Conservation (phyloP, 2,113 vertebrate species). For the Ictidomys tridecemlineatus region DNA sequence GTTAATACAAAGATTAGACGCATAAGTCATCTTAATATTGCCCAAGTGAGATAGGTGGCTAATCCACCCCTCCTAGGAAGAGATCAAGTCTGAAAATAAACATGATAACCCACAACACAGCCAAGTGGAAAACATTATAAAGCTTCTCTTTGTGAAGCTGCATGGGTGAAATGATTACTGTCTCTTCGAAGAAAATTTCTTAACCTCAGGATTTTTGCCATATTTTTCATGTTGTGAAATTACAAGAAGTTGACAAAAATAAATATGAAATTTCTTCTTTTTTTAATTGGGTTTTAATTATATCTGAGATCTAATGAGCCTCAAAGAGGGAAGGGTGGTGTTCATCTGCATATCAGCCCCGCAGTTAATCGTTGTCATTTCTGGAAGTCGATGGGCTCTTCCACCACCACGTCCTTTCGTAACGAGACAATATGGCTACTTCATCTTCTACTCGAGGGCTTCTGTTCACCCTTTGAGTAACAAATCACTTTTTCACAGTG, state of each 20-base stretch:
- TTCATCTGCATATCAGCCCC: background rate
- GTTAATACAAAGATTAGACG: conserved; percentile 19
- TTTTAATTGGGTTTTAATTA: background rate
- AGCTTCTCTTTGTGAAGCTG: background rate
- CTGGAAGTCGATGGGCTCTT: background rate
- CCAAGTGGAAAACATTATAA: background rate
- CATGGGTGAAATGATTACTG: background rate
- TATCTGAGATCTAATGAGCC: background rate
- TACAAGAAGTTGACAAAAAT: background rate
- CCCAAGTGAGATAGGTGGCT: background rate
- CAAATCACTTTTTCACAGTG: background rate
- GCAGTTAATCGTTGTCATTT: background rate
- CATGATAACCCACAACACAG: background rate
- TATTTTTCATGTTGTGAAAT: background rate
- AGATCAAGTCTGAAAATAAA: background rate
- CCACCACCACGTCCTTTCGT: background rate
- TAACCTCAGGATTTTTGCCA: background rate
- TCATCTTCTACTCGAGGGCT: background rate
- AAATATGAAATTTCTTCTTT: background rate
- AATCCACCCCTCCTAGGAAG: background rate
- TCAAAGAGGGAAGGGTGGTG: accelerated
- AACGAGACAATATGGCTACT: background rate
- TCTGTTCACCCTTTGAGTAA: background rate
- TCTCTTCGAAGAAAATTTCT: background rate
- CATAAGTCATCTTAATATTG: conserved; percentile 9